A percentile compares a stretch with the other conserved stretches of the same genome.
These are phyloP conservation scores for Zosterops lateralis DNA, from an alignment of 2,113 vertebrate species.

Conservation along the genomic window DNA sequence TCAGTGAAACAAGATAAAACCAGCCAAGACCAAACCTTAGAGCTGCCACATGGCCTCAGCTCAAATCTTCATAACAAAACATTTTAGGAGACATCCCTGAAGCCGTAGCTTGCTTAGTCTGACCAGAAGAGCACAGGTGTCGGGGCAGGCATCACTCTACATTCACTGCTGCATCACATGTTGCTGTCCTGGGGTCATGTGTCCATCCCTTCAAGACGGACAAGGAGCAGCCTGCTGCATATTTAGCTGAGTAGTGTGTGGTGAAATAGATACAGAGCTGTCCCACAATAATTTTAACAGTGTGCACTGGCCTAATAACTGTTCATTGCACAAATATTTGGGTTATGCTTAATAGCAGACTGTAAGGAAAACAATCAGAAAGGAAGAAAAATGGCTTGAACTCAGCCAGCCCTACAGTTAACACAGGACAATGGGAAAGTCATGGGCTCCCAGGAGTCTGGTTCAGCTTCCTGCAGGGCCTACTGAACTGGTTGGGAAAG, in stretches of 20 bases:
- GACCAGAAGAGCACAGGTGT: neutral
- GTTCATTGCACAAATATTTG: conserved; percentile 10
- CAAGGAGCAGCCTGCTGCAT: neutral
- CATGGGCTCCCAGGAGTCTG: conserved; percentile 40
- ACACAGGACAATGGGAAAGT: conserved; percentile 35
- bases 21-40: neutral
- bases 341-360: neutral
- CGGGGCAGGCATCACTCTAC: fast-evolving
- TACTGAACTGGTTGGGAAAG: conserved; percentile 37
- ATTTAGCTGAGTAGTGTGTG: neutral
- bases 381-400: conserved; percentile 19
- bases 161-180: neutral
- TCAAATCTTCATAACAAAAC: neutral
- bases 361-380: conserved; percentile 19
- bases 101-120: neutral
- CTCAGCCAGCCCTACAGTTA: conserved; percentile 9
- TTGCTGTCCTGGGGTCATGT: neutral
- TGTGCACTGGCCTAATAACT: neutral
- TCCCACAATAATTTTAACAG: neutral
- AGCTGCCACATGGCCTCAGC: neutral
- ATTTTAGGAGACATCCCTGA: neutral
- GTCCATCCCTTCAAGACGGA: neutral
- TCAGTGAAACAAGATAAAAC: neutral
- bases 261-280: neutral
- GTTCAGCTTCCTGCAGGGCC: conserved; percentile 49